A percentile compares a stretch with the other conserved stretches of the same genome.
These are phyloP conservation scores for Coenonympha glycerion DNA, from an alignment of 2,888 invertebrate genomes.

Conservation along the genomic window DNA sequence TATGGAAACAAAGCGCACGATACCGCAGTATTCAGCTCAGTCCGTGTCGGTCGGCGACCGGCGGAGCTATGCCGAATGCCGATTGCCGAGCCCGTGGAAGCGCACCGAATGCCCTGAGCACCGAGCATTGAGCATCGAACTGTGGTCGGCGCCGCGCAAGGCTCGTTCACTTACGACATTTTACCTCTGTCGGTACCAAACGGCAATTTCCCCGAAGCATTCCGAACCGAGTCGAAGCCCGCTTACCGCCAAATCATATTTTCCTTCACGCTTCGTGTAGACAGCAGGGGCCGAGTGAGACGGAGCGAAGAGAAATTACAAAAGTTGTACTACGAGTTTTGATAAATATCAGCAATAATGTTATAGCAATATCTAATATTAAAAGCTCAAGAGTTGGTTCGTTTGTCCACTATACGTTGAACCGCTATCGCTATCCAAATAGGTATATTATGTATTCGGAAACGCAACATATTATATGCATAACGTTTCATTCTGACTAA, in stretches of 20 bases:
- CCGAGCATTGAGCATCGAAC: conserved; percentile 18
- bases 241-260: conserved; percentile 47
- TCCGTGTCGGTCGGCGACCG: conserved; percentile 35
- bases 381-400: no score
- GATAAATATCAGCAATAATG: conserved; percentile 23
- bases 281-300: conserved; percentile 19
- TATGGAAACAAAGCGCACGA: conserved; percentile 34
- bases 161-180: conserved; percentile 36
- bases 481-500: no score
- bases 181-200: conserved; percentile 23
- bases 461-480: no score
- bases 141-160: conserved; percentile 41
- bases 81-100: conserved; percentile 13
- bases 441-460: no score
- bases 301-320: conserved; percentile 24
- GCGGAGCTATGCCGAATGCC: conserved; percentile 32
- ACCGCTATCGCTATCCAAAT: no score
- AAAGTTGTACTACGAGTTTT: conserved; percentile 25
- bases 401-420: no score
- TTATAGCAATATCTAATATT: conserved; percentile 15
- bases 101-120: conserved; percentile 17
- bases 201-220: conserved; percentile 35
- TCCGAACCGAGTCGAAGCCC: conserved; percentile 47
- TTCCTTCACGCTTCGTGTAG: conserved; percentile 39
- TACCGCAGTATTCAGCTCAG: conserved; percentile 18